phyloP scores from a whole-genome alignment of 2,113 vertebrate species.

The Propithecus coquereli region DNA sequence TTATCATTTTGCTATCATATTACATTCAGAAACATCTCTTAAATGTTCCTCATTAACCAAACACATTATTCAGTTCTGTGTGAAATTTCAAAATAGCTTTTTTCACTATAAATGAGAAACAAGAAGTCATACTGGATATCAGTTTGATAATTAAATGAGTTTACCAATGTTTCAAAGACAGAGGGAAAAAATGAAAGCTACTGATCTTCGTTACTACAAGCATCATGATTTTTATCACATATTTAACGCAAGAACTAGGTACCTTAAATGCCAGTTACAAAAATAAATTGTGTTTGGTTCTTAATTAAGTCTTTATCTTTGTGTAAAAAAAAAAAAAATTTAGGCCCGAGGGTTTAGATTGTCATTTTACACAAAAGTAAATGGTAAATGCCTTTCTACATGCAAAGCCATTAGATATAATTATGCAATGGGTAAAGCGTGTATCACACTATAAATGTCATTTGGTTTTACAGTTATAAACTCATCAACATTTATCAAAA shows the following conservation, averaged over 20 bases:
- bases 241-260: slow-evolving; percentile 69
- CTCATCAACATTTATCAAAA: slow-evolving; percentile 87
- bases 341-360: slow-evolving; percentile 76
- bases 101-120: slow-evolving; percentile 71
- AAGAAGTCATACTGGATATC: slow-evolving; percentile 65
- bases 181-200: neutral
- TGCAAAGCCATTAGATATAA: slow-evolving; percentile 81
- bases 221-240: slow-evolving; percentile 56
- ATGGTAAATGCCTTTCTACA: slow-evolving; percentile 80
- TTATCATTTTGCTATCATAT: slow-evolving; percentile 57
- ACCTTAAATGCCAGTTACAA: slow-evolving; percentile 76
- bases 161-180: slow-evolving; percentile 64
- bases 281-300: slow-evolving; percentile 77
- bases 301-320: slow-evolving; percentile 81
- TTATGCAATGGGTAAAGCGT: slow-evolving; percentile 82
- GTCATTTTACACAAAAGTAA: slow-evolving; percentile 82
- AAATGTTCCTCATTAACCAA: slow-evolving; percentile 64
- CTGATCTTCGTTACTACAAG: slow-evolving; percentile 56
- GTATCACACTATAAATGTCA: slow-evolving; percentile 82
- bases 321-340: slow-evolving; percentile 57
- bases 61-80: slow-evolving; percentile 63
- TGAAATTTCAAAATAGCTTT: slow-evolving; percentile 74
- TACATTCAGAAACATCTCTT: slow-evolving; percentile 63
- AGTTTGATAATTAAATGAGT: slow-evolving; percentile 72
- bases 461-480: slow-evolving; percentile 86